Conservation (phyloP, 2,888 invertebrate species). For the Plusia festucae region DNA sequence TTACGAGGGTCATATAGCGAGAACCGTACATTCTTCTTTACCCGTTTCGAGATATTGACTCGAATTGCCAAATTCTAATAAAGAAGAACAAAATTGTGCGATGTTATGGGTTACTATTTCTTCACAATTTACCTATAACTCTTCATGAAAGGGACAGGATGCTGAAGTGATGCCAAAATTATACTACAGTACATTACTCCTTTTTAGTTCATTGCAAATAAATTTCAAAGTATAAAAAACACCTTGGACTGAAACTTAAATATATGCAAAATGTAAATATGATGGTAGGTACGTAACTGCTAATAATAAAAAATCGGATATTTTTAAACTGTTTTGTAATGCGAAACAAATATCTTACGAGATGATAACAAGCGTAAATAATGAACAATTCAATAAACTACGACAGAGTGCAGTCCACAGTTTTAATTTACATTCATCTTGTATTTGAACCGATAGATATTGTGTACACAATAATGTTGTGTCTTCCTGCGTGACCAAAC, state of each 20-base stretch:
- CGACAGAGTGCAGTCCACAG: neutral
- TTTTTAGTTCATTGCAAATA: too few relatives aligned
- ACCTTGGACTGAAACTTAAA: too few relatives aligned
- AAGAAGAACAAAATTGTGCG: neutral
- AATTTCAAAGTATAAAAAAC: too few relatives aligned
- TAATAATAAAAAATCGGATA: too few relatives aligned
- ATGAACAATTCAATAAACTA: neutral
- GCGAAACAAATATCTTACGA: neutral
- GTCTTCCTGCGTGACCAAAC: slow-evolving; percentile 43
- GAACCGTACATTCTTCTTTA: slow-evolving; percentile 12
- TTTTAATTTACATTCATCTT: neutral
- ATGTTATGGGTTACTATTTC: neutral
- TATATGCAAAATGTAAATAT: too few relatives aligned
- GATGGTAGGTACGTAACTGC: too few relatives aligned
- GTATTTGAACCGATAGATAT: neutral
- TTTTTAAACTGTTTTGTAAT: too few relatives aligned
- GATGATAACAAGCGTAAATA: neutral
- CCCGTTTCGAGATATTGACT: neutral
- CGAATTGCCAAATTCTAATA: neutral
- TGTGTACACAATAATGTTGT: slow-evolving; percentile 22
- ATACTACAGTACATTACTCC: too few relatives aligned
- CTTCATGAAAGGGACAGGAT: too few relatives aligned
- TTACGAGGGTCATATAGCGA: slow-evolving; percentile 19
- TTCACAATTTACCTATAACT: neutral
- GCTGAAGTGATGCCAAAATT: too few relatives aligned